These are phyloP conservation scores for Salvelinus alpinus DNA, from an alignment of 2,113 vertebrate genomes.

Conservation along the genomic window DNA sequence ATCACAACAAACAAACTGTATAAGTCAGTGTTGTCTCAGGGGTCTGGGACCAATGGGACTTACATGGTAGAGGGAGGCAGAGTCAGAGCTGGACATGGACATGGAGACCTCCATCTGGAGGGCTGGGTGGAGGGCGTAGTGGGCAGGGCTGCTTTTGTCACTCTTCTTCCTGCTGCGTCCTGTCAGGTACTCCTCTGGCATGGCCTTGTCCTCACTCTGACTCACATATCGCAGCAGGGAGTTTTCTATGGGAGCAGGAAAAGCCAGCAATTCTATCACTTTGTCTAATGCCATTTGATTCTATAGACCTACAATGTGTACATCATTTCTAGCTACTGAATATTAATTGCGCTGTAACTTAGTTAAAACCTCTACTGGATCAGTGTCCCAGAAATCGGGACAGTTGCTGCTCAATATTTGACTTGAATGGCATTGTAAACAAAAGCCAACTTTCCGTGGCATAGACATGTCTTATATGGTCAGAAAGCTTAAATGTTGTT, in stretches of 20 bases:
- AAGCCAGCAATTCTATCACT: too few species aligned
- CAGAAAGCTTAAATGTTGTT: too few species aligned
- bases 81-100: constrained; percentile 91
- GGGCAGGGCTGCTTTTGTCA: constrained; percentile 87
- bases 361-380: too few species aligned
- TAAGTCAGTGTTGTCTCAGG: not conserved
- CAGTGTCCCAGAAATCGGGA: too few species aligned
- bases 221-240: constrained; percentile 92
- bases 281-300: not conserved
- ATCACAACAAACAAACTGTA: not conserved
- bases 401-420: too few species aligned
- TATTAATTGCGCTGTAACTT: not conserved
- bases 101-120: constrained; percentile 94
- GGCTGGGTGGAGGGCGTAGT: constrained; percentile 88
- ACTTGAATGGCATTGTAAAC: too few species aligned
- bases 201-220: constrained; percentile 91
- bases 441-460: too few species aligned
- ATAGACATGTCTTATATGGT: too few species aligned
- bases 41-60: constrained; percentile 61
- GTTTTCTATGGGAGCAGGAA: constrained; percentile 79
- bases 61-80: constrained; percentile 89
- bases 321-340: not conserved
- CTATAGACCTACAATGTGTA: not conserved
- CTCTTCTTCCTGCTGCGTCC: constrained; percentile 90
- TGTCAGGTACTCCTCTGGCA: constrained; percentile 88